Base-by-base conservation (phyloP, 2,888 invertebrate genomes). In the Cheilosia soror region DNA sequence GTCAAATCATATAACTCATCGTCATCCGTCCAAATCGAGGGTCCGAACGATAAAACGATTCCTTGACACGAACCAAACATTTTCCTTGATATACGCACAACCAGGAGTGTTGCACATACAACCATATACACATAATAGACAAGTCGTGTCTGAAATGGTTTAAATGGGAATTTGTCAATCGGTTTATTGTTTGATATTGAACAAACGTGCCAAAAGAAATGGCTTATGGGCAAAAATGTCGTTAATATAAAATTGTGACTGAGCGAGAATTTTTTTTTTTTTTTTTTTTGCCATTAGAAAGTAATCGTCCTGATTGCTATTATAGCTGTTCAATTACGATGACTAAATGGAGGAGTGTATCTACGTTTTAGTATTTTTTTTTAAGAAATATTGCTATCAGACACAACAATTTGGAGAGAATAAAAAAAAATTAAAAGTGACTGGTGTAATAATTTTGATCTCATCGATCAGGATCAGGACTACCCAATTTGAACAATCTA, bases 121-220 rank as follows among this genome's bases (percentile, higher is more conserved):
- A 13, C 4, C 4, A 40, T 5, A 37, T 4, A 37, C 40, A 25
- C 2, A 11, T 13, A 20, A 31, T 37, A 69, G 62, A 69, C 69
- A 79, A 78, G 68, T 65, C 84, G 80, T 84, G 84, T 71, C 60
- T 47, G 63, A 55, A 78, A 72, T 78, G 66, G 79, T 58, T 63
- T 79, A 71, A 75, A 84, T 84, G 75, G 58, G 80, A 69, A 66
- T 71, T 80, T 75, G 71, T 80, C 75, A 84, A 84, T 84, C 71
- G 84, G 84, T 80, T 84, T 80, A 84, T 80, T 80, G 84, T 80
- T 80, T 84, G 80, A 69, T 80, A 80, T 80, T 55, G 80, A 80
- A 71, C 80, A 79, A 84, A 83, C 72, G 63, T 83, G 80, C 69
- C 73, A 65, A 75, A 5, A 53, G 25, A 71, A 63, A 84, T 79